phyloP scores from a whole-genome alignment of 1,140 invertebrate species.

The Cylas formicarius region DNA sequence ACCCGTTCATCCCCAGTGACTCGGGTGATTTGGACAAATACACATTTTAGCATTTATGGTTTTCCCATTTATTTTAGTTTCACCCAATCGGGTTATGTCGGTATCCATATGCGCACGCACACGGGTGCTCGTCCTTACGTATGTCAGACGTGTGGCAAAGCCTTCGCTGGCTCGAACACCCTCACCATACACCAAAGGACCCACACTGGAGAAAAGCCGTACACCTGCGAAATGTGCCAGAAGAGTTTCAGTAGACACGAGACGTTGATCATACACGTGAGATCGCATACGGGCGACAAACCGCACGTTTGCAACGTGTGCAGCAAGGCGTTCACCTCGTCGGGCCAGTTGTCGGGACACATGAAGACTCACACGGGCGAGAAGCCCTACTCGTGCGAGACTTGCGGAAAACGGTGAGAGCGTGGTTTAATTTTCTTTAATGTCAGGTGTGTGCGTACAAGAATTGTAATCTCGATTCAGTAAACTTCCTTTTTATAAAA shows the following conservation, averaged over 20 bases:
- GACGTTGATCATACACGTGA: constrained; percentile 41
- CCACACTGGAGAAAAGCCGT: constrained; percentile 57
- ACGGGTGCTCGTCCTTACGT: constrained; percentile 43
- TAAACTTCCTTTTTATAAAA: too few relatives aligned
- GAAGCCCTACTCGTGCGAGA: constrained; percentile 33
- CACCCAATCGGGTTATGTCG: constrained; percentile 44
- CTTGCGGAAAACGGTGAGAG: constrained; percentile 37
- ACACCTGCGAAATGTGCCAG: constrained; percentile 52
- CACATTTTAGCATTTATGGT: too few relatives aligned
- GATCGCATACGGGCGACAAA: constrained; percentile 43
- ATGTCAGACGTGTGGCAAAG: constrained; percentile 44
- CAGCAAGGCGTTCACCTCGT: constrained; percentile 40
- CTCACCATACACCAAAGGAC: constrained; percentile 50
- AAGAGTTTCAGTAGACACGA: constrained; percentile 46
- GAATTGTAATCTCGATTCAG: too few relatives aligned
- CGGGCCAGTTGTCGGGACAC: constrained; percentile 36
- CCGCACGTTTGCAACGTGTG: constrained; percentile 43
- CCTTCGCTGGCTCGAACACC: constrained; percentile 44
- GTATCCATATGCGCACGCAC: constrained; percentile 48
- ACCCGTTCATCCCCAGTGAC: background rate
- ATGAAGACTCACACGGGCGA: constrained; percentile 38
- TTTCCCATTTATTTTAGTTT: constrained; percentile 32
- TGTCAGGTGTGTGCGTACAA: too few relatives aligned
- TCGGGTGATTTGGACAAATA: too few relatives aligned
- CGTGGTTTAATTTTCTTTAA: too few relatives aligned